Evolutionary conservation across 2,888 invertebrate species (phyloP).

Genomic region (Drosophila tripunctata): DNA sequence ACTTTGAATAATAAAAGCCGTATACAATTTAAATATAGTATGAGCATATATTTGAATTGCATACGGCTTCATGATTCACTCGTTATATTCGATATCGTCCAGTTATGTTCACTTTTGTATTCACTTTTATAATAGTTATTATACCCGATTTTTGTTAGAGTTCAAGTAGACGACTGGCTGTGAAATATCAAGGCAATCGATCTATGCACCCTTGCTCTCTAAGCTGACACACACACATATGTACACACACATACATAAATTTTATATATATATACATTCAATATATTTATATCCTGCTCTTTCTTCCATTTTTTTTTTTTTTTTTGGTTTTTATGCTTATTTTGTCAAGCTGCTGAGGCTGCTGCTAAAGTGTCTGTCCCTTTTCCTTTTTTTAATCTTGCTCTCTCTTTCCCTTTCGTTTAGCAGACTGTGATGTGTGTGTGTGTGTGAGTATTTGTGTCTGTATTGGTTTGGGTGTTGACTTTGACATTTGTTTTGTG

Average conservation of each 20-base stretch:
- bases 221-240: constrained; percentile 9
- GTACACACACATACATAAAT: constrained; percentile 11
- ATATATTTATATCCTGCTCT: no score
- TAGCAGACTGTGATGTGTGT: neutral
- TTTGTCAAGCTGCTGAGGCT: constrained; percentile 43
- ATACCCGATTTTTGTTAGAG: constrained; percentile 19
- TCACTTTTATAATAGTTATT: neutral
- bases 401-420: neutral
- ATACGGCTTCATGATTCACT: neutral
- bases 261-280: no score
- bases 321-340: constrained; percentile 48
- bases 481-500: constrained; percentile 79
- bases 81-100: neutral
- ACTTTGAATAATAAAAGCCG: neutral
- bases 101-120: neutral
- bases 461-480: constrained; percentile 63
- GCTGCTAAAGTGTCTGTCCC: constrained; percentile 46
- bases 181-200: constrained; percentile 64
- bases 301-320: constrained; percentile 3
- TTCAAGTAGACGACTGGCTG: constrained; percentile 41
- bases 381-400: neutral
- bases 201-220: constrained; percentile 28
- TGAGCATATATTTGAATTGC: no score
- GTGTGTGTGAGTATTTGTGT: constrained; percentile 21
- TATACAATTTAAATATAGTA: neutral